phyloP scores from a whole-genome alignment of 53 echinoderm and acorn worm species.

The Apostichopus leukothele region DNA sequence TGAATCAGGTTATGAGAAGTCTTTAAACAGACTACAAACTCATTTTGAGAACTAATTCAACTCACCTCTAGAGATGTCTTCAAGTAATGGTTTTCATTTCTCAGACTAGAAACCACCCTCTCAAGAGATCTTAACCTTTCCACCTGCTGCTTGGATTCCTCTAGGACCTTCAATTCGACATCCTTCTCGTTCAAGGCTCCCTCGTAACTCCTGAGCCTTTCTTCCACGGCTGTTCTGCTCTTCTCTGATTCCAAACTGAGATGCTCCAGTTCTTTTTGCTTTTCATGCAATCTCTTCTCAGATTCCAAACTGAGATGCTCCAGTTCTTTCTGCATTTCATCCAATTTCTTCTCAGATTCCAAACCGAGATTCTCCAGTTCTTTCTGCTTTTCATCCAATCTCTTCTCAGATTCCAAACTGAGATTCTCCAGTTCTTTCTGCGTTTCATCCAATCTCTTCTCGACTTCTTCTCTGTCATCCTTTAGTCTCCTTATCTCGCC shows the following conservation, averaged over 20 bases:
- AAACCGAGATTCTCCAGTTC: background rate
- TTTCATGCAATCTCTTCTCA: background rate
- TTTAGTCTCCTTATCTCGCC: background rate
- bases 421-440: background rate
- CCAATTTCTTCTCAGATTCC: background rate
- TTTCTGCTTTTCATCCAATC: background rate
- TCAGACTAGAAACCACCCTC: background rate
- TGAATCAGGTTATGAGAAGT: too few relatives aligned
- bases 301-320: background rate
- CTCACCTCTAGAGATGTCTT: background rate
- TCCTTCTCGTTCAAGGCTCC: constrained; percentile 22
- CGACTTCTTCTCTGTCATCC: background rate
- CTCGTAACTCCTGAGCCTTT: background rate
- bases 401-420: background rate
- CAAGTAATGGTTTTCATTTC: background rate
- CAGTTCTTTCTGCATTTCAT: background rate
- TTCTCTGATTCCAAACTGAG: background rate
- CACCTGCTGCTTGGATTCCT: background rate
- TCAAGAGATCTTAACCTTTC: background rate
- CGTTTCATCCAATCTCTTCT: background rate
- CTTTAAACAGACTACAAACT: too few relatives aligned
- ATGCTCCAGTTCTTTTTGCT: background rate
- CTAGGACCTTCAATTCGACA: background rate
- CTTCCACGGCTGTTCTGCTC: background rate
- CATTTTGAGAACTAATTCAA: background rate